Percentiles rank a stretch among this genome's conserved stretches.
These are phyloP conservation scores for Orycteropus afer DNA, from an alignment of 2,113 vertebrate species.

Conservation along the genomic window DNA sequence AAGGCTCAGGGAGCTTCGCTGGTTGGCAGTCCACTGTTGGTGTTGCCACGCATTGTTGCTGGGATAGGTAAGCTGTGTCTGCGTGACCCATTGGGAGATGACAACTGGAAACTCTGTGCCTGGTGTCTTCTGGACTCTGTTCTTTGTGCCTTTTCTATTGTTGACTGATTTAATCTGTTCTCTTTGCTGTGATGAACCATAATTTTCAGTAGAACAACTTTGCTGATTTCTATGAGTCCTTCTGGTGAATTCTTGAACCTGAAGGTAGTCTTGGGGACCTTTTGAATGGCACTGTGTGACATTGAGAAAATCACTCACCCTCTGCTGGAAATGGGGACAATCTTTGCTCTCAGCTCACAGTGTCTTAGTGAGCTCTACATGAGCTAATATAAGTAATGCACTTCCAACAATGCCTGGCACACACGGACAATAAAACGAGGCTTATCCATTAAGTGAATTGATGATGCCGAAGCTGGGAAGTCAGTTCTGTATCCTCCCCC, in stretches of 20 bases:
- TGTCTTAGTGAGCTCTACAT: fast-evolving
- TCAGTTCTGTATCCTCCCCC: background rate
- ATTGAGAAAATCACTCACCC: background rate
- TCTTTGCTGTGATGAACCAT: background rate
- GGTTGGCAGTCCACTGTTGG: fast-evolving
- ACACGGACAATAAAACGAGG: fast-evolving
- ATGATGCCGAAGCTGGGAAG: fast-evolving
- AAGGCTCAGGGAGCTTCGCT: background rate
- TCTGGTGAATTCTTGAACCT: background rate
- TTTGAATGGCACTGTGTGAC: fast-evolving
- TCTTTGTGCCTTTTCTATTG: fast-evolving
- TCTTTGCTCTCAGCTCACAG: fast-evolving
- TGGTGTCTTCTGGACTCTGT: background rate
- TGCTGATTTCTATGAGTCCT: background rate
- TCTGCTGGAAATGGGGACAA: background rate
- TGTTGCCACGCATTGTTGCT: fast-evolving
- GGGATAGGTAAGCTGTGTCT: background rate
- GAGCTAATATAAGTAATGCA: fast-evolving
- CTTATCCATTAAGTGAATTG: fast-evolving
- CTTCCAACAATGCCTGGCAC: fast-evolving
- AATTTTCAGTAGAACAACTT: fast-evolving
- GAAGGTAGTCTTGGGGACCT: background rate
- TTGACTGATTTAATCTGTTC: background rate
- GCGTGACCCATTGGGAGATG: background rate
- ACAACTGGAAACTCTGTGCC: background rate